Base-by-base conservation (phyloP, 2,797 vertebrate genomes). In the Sebastes flavidus region DNA sequence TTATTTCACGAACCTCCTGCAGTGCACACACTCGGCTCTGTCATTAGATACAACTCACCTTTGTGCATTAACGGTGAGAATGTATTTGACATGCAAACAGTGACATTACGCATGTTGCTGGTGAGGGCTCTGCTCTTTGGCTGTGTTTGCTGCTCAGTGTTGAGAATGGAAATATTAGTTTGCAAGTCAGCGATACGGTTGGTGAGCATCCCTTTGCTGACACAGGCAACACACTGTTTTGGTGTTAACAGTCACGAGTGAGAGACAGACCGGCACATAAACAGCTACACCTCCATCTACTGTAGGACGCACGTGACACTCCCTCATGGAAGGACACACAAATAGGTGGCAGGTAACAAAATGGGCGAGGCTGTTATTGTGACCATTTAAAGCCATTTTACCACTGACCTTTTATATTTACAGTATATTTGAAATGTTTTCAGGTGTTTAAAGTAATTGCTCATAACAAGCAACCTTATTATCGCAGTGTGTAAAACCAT, bases 101-200 rank as follows among this genome's bases (percentile, higher is more conserved):
- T 83, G 82, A 81, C 83, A 83, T 75, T 74, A 16, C 30, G 46
- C 3, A 6, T 63, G 72, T 25, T 76, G 85, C 67, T 72, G 84
- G 7, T 76, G 76, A 60, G 52, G 68, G 67, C 75, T 49, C 29
- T 59, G 55, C 32, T 87, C 36, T 63, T 68, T 49, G 49, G 52
- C 65, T 34, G 42, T 76, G 60, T 82, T 78, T 92, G 81, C 68
- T 77, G 20, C 34, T 22, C 36, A 3, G 63, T 82, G 87, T 87
- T 88, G 83, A 83, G 68, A 90, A 73, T 87, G 74, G 83, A 91
- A 93, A 91, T 84, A 90, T 79, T 65, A 67, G 71, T 71, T 83
- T 70, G 72, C 56, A 79, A 87, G 87, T 91, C 87, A 87, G 71
- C 32, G 54, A 72, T 66, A 65, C 1, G 49, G n/a, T n/a, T n/a